Evolutionary conservation across 2,113 vertebrate genomes (phyloP), one percentile per base, ranked within the genome.

Genomic region (Pterocles burchelli): DNA sequence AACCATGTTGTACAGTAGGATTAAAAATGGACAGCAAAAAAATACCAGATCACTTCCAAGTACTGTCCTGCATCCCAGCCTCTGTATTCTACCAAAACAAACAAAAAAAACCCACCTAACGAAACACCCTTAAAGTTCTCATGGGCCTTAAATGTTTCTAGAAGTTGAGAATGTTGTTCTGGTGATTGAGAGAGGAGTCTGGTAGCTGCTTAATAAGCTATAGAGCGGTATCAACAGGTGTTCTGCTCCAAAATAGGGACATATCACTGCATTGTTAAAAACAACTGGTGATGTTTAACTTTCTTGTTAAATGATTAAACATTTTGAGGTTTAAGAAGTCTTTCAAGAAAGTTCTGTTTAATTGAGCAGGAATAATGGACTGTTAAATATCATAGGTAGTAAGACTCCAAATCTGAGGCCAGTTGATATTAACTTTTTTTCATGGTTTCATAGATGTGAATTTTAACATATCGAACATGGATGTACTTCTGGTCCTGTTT

Each of bases 1-100:
- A 2, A 51, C 6, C 21, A 15, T 0, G 0, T 33, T 83, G 8
- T 68, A 3, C 24, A 58, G 41, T 26, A n/a, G 36, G 43, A 66
- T 77, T 86, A 43, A 34, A 93, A 66, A 63, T 29, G 24, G 20
- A 31, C 36, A 29, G 55, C 11, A 36, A 20, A 67, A 84, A 31
- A 66, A 2, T 20, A 58, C 15, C 10, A 2, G 2, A 0, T 52
- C 8, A 9, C 21, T 33, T 70, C 54, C 21, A 83, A 25, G 11
- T 51, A 2, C 20, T 73, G 26, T 57, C 51, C 13, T 13, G 13
- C 58, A 17, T 74, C 26, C 22, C 26, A 46, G 33, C 46, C 25
- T 54, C 28, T 17, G 11, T 48, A 54, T 25, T 3, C 3, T 36
- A 58, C 66, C 29, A 19, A 57, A 38, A 26, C 24, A 18, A 63